Evolutionary conservation across 2,797 vertebrate genomes (phyloP).

Genomic region (Tauraco hartlaubi): DNA sequence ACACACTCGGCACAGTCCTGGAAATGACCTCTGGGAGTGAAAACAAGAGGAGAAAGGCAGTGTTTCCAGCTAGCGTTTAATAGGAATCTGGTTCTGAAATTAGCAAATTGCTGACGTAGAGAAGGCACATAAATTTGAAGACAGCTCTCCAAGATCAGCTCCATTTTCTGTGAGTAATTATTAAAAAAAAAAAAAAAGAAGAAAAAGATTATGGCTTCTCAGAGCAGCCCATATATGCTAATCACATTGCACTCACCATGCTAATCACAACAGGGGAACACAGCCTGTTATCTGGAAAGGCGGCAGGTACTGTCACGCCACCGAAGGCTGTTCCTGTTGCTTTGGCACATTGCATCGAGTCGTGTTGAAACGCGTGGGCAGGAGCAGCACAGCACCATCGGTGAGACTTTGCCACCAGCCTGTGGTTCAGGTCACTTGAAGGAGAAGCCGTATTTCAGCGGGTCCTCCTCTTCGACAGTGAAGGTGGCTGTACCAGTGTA

Average conservation of each 20-base stretch:
- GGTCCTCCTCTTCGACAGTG: slow-evolving; percentile 86
- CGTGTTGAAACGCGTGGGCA: rapidly evolving
- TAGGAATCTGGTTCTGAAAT: background rate
- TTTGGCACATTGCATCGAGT: background rate
- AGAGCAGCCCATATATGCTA: background rate
- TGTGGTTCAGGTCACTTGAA: slow-evolving; percentile 79
- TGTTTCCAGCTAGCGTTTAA: slow-evolving; percentile 17
- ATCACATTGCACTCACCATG: background rate
- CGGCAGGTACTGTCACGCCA: background rate
- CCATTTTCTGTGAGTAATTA: background rate
- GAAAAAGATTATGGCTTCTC: background rate
- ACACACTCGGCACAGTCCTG: background rate
- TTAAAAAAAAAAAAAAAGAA: background rate
- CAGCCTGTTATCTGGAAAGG: background rate
- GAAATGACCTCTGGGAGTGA: background rate
- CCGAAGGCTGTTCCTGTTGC: background rate
- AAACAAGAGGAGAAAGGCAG: background rate
- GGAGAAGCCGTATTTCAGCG: slow-evolving; percentile 87
- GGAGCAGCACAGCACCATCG: background rate
- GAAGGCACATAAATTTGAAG: slow-evolving; percentile 6
- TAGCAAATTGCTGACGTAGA: background rate
- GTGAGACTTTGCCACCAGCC: background rate
- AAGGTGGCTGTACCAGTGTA: slow-evolving; percentile 91
- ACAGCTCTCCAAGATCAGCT: background rate
- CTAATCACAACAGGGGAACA: background rate